Evolutionary conservation across 2,797 vertebrate species (phyloP).

Genomic region (Brachyalestes nurse): DNA sequence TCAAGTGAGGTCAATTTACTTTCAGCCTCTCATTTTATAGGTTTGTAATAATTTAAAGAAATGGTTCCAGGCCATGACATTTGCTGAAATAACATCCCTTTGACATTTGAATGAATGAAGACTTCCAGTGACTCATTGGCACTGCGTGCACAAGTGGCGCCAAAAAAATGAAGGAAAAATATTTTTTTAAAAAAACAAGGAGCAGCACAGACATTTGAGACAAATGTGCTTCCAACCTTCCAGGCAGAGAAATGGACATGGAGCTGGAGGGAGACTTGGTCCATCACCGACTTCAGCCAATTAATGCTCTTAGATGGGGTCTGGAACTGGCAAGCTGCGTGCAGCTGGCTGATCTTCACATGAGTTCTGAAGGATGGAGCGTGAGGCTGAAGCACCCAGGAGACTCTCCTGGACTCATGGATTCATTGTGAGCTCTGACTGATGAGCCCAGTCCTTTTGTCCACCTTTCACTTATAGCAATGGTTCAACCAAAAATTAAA

Average conservation of each 20-base stretch:
- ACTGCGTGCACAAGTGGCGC: constrained; percentile 23
- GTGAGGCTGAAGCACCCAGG: constrained; percentile 39
- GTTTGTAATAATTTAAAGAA: constrained; percentile 28
- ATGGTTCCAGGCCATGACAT: constrained; percentile 23
- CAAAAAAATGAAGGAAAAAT: constrained; percentile 40
- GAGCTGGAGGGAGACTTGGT: constrained; percentile 42
- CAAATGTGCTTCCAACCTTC: constrained; percentile 53
- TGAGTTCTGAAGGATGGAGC: constrained; percentile 49
- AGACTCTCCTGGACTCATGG: constrained; percentile 26
- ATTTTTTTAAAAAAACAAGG: constrained; percentile 8
- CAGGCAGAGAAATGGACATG: constrained; percentile 47
- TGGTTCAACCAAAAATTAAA: neutral
- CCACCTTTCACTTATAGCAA: constrained; percentile 1
- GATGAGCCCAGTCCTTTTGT: constrained; percentile 59
- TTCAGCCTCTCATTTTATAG: constrained; percentile 23
- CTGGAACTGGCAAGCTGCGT: constrained; percentile 31
- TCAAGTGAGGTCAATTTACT: neutral
- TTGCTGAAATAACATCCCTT: constrained; percentile 44
- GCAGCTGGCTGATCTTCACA: constrained; percentile 64
- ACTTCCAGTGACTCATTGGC: constrained; percentile 32
- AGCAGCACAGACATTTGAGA: constrained; percentile 39
- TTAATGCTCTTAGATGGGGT: constrained; percentile 61
- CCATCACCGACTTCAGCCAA: constrained; percentile 60
- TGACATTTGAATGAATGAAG: constrained; percentile 46
- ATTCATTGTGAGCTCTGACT: constrained; percentile 54